These are phyloP conservation scores for Mycetomoellerius zeteki DNA, from an alignment of 1,140 invertebrate species.

Conservation along the genomic window DNA sequence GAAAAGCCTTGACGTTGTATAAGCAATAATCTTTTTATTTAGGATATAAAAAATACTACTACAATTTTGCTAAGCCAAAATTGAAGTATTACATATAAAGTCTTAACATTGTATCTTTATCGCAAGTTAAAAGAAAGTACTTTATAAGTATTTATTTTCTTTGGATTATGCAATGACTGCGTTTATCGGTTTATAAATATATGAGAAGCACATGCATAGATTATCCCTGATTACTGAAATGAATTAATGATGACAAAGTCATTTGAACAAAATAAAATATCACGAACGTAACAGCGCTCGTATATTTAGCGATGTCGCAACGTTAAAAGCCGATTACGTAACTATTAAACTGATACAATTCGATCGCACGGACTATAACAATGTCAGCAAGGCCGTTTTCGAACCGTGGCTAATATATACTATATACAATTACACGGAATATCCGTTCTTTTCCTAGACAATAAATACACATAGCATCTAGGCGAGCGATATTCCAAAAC, in stretches of 20 bases:
- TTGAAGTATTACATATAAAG: background rate
- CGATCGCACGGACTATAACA: conserved; percentile 39
- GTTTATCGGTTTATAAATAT: background rate
- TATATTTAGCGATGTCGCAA: conserved; percentile 25
- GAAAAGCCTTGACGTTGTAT: background rate
- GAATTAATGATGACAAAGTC: conserved; percentile 3
- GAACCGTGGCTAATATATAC: conserved; percentile 14
- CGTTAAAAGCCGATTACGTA: conserved; percentile 37
- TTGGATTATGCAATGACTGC: background rate
- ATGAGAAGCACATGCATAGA: background rate
- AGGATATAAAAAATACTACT: background rate
- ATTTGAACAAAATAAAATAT: background rate
- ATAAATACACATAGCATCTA: background rate
- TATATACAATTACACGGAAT: conserved; percentile 26
- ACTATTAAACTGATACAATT: conserved; percentile 34
- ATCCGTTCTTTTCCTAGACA: conserved; percentile 16
- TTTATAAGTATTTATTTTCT: background rate
- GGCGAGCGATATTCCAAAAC: conserved; percentile 1
- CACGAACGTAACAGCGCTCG: background rate
- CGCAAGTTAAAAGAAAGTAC: background rate
- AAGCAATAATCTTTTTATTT: background rate
- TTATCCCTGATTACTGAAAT: background rate
- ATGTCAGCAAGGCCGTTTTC: conserved; percentile 38
- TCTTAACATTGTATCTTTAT: background rate
- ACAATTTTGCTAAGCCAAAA: background rate